Base-by-base conservation (phyloP, 2,888 invertebrate genomes). In the Apodemia zela region DNA sequence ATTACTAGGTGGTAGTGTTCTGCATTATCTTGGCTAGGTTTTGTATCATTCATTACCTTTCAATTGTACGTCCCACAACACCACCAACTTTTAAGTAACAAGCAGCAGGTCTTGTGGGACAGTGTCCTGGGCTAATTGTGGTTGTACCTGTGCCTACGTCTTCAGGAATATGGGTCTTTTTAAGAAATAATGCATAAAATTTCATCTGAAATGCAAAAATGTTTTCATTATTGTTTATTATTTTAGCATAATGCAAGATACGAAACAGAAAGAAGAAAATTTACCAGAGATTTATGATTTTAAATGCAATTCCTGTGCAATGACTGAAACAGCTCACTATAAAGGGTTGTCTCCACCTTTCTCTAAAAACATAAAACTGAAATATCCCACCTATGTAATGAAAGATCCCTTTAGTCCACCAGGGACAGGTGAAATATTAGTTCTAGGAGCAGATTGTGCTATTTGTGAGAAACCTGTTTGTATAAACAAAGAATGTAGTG, bases 391-490 rank as follows among this genome's bases (percentile, higher is more conserved):
- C 67, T 98, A 95, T 81, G 84, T 97, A 0, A 95, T 96, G 93
- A 95, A 95, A 75, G 97, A 98, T 85, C 98, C 98, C 0, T 98
- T 97, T 77, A 93, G 94, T 73, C 93, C 95, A 1, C 94, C 95
- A 7, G 94, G 94, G 63, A 94, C 93, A 78, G 94, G 95, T n/a
- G 95, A 97, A 82, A 94, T 95, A 74, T 85, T 97, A 67, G 92
- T 97, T 4, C 77, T 98, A 18, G 98, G 98, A 2, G 92, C 94
- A 13, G 94, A 96, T 77, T 98, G 98, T 83, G 83, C 89, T 29
- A 73, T 90, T 21, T 98, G 98, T 85, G 81, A 89, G 3, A 93
- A 93, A 74, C 72, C 92, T 67, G 94, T 97, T 6, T 98, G 98
- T 81, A 93, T 95, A 73, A 94, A 93, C 73, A 85, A 91, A 72